Conservation (phyloP, 2,113 vertebrate species). For the Tachysurus vachellii region DNA sequence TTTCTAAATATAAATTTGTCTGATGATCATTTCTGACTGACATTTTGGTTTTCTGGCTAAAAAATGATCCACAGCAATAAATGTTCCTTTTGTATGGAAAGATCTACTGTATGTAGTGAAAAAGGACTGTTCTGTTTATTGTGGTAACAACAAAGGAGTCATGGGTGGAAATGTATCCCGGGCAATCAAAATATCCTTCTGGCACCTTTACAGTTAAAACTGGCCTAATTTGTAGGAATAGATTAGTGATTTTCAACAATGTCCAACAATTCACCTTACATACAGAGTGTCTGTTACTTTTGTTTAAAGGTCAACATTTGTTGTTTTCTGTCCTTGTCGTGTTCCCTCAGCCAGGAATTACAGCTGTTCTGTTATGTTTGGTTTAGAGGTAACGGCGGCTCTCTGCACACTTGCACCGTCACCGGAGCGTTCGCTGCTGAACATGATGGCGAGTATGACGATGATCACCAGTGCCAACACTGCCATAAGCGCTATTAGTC, state of each 20-base stretch:
- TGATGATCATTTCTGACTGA: not conserved
- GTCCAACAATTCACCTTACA: not conserved
- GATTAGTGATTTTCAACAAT: not conserved
- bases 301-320: not conserved
- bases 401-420: not conserved
- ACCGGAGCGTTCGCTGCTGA: not conserved
- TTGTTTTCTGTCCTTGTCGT: not conserved
- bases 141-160: not conserved
- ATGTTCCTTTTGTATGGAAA: no score
- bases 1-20: not conserved
- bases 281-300: not conserved
- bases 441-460: conserved; percentile 35
- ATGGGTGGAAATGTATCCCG: not conserved
- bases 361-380: conserved; percentile 4
- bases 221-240: not conserved
- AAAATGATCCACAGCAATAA: not conserved
- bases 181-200: not conserved
- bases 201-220: not conserved
- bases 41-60: not conserved
- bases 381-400: not conserved
- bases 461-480: conserved; percentile 46
- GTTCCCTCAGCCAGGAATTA: not conserved
- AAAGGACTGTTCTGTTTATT: not conserved
- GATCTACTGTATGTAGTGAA: not conserved
- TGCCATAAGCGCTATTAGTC: conserved; percentile 33